Conservation (phyloP, 2,113 vertebrate species). For the Scopus umbretta region DNA sequence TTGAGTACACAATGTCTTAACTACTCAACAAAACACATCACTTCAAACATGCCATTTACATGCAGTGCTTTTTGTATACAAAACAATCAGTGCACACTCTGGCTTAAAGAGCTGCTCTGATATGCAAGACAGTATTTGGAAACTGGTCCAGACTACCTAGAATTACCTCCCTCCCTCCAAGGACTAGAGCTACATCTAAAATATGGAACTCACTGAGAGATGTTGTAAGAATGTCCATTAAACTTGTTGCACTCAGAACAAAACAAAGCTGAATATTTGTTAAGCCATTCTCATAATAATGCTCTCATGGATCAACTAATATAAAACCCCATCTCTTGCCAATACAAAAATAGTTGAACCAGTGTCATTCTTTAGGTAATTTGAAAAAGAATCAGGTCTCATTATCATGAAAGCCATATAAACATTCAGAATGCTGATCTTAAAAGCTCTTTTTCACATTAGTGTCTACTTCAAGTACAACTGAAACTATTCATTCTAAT, state of each 20-base stretch:
- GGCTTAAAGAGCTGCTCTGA: background rate
- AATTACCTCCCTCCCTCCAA: background rate
- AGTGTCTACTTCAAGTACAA: background rate
- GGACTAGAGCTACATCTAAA: background rate
- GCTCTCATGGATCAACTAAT: background rate
- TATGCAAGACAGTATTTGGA: background rate
- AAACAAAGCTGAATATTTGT: background rate
- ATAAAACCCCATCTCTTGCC: background rate
- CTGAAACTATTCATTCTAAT: background rate
- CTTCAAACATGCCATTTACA: background rate
- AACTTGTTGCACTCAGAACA: background rate
- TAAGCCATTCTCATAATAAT: background rate
- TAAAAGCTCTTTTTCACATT: background rate
- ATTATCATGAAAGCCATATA: background rate
- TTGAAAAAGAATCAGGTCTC: background rate
- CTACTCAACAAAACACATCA: background rate
- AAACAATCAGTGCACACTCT: background rate
- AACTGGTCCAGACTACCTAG: background rate
- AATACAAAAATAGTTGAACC: background rate
- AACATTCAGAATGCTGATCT: background rate
- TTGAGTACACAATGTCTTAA: background rate
- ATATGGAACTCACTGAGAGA: background rate
- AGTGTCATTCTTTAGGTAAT: background rate
- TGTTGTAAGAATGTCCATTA: background rate
- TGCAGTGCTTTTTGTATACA: background rate